Evolutionary conservation across 2,888 invertebrate genomes (phyloP), one percentile per base, ranked within the genome.

Genomic region (Gastrophysa polygoni): DNA sequence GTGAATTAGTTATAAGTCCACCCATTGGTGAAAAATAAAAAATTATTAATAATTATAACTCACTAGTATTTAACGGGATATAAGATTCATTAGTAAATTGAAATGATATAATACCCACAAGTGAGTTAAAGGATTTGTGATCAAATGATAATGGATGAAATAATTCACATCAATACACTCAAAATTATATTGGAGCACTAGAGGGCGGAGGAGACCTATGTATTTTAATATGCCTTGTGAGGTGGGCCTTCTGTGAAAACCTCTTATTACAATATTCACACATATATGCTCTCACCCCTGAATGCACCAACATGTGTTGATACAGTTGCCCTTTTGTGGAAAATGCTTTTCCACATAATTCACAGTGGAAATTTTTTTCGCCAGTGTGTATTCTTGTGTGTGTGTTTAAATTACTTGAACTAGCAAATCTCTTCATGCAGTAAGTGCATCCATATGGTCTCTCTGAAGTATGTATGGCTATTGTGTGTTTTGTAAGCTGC

Each of bases 181-280:
- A 2, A 10, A 11, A 7, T 32, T 10, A 32, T 5, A 32, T 10
- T 32, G 32, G 32, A 8, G 32, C 32, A 32, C 7, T 32, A 32
- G 32, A 32, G 4, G 32, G 32, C 10, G 38, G 24, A 7, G 38
- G 14, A 4, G 43, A 29, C 61, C 76, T 76, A 74, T 82, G 82
- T 54, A 78, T 78, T 68, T 80, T 81, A 38, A 79, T 71, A 73
- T 82, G 82, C 43, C 82, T 68, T 16, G 80, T 73, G 29, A 82
- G 71, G 72, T 82, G 82, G 6, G 82, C 81, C 62, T 81, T 81
- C 63, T 82, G 82, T 17, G 82, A 78, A 71, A 82, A 82, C 66
- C 80, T 71, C 64, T 82, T 82, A 59, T 81, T 76, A 63, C 82
- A 82, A 68, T 75, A 79, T 65, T 81, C 81, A 65, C 82, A 82